Percentiles rank a stretch among this genome's conserved stretches.
Conservation (phyloP, 2,113 vertebrate species). For the Illadopsis cleaveri region DNA sequence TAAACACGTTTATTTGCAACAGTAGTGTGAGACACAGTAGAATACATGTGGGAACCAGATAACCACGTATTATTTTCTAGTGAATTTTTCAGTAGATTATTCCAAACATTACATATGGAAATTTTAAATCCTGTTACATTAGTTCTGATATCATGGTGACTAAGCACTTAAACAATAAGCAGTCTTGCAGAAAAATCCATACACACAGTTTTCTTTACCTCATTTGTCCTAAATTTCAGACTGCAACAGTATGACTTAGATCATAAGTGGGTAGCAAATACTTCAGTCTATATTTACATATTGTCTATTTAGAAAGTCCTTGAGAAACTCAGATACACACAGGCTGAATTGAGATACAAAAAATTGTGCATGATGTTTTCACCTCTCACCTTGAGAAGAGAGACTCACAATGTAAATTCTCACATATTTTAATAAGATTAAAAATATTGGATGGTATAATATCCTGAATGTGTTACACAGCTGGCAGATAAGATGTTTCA, state of each 20-base stretch:
- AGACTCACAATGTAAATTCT: not conserved
- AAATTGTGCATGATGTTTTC: not conserved
- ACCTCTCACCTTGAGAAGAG: not conserved
- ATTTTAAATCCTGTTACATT: slow-evolving; percentile 55
- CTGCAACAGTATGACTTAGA: slow-evolving; percentile 12
- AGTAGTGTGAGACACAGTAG: slow-evolving; percentile 49
- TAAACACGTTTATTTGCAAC: slow-evolving; percentile 68
- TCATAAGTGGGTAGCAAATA: slow-evolving; percentile 25
- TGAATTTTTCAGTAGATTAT: slow-evolving; percentile 62
- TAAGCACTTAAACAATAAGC: slow-evolving; percentile 56
- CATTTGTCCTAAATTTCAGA: slow-evolving; percentile 55
- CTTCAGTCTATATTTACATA: slow-evolving; percentile 9
- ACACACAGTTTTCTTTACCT: slow-evolving; percentile 30
- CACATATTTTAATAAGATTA: not conserved
- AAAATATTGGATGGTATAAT: not conserved
- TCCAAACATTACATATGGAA: slow-evolving; percentile 46
- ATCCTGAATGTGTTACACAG: not conserved
- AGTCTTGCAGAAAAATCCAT: slow-evolving; percentile 45
- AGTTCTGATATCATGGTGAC: slow-evolving; percentile 37
- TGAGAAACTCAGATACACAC: slow-evolving; percentile 19
- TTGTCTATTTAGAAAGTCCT: slow-evolving; percentile 39
- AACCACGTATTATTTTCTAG: not conserved
- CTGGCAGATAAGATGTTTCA: not conserved
- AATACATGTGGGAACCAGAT: slow-evolving; percentile 21
- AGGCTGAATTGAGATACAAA: not conserved